A percentile compares a stretch with the other conserved stretches of the same genome.
Evolutionary conservation across 2,113 vertebrate genomes (phyloP).

Genomic region (Struthio camelus): DNA sequence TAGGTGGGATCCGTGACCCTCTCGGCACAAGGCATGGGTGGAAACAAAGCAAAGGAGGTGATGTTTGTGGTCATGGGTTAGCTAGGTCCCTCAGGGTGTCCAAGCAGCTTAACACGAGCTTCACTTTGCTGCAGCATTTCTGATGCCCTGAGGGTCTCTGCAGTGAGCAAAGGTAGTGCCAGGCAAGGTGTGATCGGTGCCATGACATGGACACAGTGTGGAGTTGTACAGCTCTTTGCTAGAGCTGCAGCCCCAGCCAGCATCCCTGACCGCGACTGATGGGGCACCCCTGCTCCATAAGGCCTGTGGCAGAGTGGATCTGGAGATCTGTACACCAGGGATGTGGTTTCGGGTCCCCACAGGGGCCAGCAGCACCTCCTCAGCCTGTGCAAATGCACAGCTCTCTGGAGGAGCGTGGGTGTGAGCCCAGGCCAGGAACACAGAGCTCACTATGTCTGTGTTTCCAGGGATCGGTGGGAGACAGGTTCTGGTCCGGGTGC

Average conservation of each 20-base stretch:
- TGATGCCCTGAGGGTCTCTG: too few relatives aligned
- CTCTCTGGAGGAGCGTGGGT: neutral
- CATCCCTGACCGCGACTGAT: too few relatives aligned
- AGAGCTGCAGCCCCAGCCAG: too few relatives aligned
- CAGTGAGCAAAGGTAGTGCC: neutral
- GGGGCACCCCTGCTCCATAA: fast-evolving
- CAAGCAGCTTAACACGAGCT: neutral
- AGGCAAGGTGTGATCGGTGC: neutral
- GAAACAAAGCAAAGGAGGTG: neutral
- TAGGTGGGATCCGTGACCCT: neutral
- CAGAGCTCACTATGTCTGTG: neutral
- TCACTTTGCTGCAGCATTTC: neutral
- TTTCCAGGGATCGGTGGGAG: too few relatives aligned
- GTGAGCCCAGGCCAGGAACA: neutral
- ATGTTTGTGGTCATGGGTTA: neutral
- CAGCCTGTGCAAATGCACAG: neutral
- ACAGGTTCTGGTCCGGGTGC: neutral
- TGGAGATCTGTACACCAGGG: neutral
- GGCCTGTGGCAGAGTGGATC: neutral
- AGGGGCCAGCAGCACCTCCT: neutral
- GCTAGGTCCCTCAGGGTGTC: neutral
- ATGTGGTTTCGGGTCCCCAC: neutral
- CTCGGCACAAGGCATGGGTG: too few relatives aligned
- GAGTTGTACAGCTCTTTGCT: too few relatives aligned
- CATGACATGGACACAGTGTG: too few relatives aligned